Base-by-base conservation (phyloP, 2,113 vertebrate genomes). In the Steatornis caripensis region DNA sequence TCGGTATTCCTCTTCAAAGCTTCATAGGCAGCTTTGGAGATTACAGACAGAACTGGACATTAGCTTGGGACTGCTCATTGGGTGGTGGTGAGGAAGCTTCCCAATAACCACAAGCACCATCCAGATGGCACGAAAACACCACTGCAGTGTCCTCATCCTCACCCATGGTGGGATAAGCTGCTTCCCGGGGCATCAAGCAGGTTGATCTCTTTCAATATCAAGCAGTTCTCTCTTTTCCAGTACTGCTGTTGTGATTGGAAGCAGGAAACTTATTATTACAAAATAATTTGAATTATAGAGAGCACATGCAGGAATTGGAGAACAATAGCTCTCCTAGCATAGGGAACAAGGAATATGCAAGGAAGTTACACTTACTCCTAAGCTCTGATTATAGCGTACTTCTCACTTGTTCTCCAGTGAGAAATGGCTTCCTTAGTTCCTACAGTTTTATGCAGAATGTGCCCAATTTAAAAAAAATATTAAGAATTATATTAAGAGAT, bases 141-240 rank as follows among this genome's bases (percentile, higher is more conserved):
- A 26, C 17, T n/a, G 23, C 57, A 46, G 45, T 21, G 20, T 10
- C 30, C 34, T 68, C 12, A 43, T 27, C 77, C 43, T 62, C 61
- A 39, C 24, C 27, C 4, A 0, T 1, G 6, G 4, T 1, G 11
- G 20, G 3, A 48, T 34, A 49, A 82, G 17, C 5, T 43, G 5
- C 39, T 79, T 58, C 21, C 39, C 43, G 71, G 32, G 20, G 9
- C 27, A 81, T 6, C 29, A 32, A 53, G 26, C 7, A 76, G 70
- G 23, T n/a, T n/a, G n/a, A n/a, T n/a, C n/a, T n/a, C n/a, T n/a
- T n/a, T n/a, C n/a, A n/a, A n/a, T n/a, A n/a, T n/a, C n/a, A 81
- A 61, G 8, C 27, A 70, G 10, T n/a, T 5, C 23, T 43, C 37
- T 60, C 30, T 62, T 79, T 45, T 13, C 46, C 21, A 60, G 15